Evolutionary conservation across 2,113 vertebrate genomes (phyloP), one percentile per base, ranked within the genome.

Genomic region (Daboia siamensis): DNA sequence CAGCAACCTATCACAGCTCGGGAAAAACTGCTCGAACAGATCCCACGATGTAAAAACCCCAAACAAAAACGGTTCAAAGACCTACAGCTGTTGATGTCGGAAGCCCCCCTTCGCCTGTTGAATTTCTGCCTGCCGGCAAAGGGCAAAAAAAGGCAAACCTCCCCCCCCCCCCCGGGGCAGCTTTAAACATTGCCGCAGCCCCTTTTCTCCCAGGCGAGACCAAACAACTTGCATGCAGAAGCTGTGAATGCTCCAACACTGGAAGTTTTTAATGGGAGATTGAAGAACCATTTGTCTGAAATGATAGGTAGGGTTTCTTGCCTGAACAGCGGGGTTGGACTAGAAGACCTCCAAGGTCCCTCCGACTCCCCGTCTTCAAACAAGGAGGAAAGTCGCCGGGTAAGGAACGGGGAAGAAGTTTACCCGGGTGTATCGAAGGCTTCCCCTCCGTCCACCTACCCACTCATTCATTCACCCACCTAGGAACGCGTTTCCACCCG

Each of bases 1-100:
- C 74, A 39, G 6, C 33, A 20, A 21, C 5, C 33, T 8, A 21
- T 1, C 0, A 0, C 17, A 44, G 7, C 33, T 39, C 6, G 1
- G 1, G 6, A 80, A 80, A 39, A 39, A n/a, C 17, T 55, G 1
- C 3, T 4, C 2, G 29, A 69, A n/a, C 29, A 69, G 33, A 80
- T 21, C 21, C 33, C 69, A 39, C 15, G 5, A 39, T 3, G 15
- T 20, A 80, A 21, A 80, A 80, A 3, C 69, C 5, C 29, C 13
- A 33, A 69, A 33, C 64, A 64, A 69, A 23, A 57, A n/a, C 5
- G 3, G 7, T 44, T 44, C 33, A 80, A 9, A 39, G 17, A 39
- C 39, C 33, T 20, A 17, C 33, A 44, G 17, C 7, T 39, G 74
- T 80, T 44, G 74, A 33, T 80, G 17, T 0, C 0, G 33, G 74